Evolutionary conservation across 2,888 invertebrate species (phyloP).

Genomic region (Lithophane leautieri): DNA sequence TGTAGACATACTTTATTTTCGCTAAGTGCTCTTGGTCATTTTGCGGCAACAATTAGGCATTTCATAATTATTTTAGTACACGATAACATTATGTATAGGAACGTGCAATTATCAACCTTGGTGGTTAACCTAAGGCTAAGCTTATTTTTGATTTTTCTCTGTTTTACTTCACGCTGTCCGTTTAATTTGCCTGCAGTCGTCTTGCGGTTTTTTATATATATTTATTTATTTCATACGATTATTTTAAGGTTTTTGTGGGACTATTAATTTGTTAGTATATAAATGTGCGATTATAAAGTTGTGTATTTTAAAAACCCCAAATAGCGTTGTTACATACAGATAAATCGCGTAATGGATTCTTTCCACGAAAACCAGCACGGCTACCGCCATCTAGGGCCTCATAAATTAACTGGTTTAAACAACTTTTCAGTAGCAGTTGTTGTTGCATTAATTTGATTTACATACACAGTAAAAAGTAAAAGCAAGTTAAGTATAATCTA

Average conservation of each 20-base stretch:
- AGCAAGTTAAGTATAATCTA: slow-evolving; percentile 27
- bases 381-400: slow-evolving; percentile 9
- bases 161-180: slow-evolving; percentile 6
- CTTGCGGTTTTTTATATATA: neutral
- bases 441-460: slow-evolving; percentile 7
- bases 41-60: slow-evolving; percentile 32
- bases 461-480: slow-evolving; percentile 26
- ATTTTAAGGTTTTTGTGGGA: neutral
- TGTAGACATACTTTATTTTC: neutral
- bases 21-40: slow-evolving; percentile 10
- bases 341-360: neutral
- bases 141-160: slow-evolving; percentile 30
- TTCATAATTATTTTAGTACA: slow-evolving; percentile 47
- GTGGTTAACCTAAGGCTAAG: slow-evolving; percentile 62
- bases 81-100: slow-evolving; percentile 39
- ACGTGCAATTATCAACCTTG: slow-evolving; percentile 65
- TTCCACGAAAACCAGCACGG: neutral
- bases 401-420: neutral
- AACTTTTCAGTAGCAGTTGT: neutral
- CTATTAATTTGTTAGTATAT: neutral
- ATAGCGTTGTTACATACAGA: neutral
- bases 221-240: neutral
- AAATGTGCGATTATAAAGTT: neutral
- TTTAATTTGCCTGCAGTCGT: neutral
- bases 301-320: neutral